Base-by-base conservation (phyloP, 2,888 invertebrate genomes). In the Drosophila anceps region DNA sequence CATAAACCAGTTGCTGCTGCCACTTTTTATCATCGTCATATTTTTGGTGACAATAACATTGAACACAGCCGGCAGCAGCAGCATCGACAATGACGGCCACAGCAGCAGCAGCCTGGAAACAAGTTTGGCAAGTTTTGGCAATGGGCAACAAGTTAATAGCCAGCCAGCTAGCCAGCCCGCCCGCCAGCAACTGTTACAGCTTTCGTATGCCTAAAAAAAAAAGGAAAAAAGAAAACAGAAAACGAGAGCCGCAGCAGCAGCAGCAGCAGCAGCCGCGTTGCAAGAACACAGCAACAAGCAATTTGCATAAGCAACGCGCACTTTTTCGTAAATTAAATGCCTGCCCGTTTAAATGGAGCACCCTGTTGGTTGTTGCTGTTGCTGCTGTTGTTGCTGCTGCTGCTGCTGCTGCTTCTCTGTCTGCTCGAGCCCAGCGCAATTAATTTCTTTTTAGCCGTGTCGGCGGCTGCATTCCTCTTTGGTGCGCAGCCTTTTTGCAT, bases 291-390 rank as follows among this genome's bases (percentile, higher is more conserved):
- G 69, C 73, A 82, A 76, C 79, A 88, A 84, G 87, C 90, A 85
- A 87, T 87, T 87, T 87, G 90, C 86, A 87, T 87, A 87, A 83
- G 90, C 88, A 87, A 87, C 90, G 90, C 86, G 90, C 90, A 90
- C 84, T 90, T 90, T 87, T 85, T 88, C 81, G 88, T 90, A 90
- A 87, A 87, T 87, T 90, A 87, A 87, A 87, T 90, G 86, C 86
- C 79, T 76, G 73, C 73, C 76, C 82, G 74, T 69, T 76, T 81
- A 86, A 85, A 82, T 86, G 86, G 88, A 85, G 90, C 86, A 90
- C 88, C 86, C 88, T 90, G 86, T 84, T 77, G 68, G 77, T 35
- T 80, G 76, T 35, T 68, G 70, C 10, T 63, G 55, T 12, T 59
- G 79, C 4, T 67, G 62, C 1, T 72, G 73, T 1, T 71, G 75